These are phyloP conservation scores for Cydia strobilella DNA, from an alignment of 1,140 invertebrate species.

Conservation along the genomic window DNA sequence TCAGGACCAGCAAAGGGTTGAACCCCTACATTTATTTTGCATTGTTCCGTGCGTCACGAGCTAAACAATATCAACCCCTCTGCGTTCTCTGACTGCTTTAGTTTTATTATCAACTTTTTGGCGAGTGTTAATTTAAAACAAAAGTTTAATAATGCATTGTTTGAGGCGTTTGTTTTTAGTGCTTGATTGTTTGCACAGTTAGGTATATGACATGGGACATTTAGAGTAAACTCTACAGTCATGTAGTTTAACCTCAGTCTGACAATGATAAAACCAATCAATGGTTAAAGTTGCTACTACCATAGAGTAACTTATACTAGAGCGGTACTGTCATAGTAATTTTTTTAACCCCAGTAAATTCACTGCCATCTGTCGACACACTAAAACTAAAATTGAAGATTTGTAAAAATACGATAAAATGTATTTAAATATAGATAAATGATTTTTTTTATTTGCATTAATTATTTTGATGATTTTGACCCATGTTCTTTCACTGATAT, in stretches of 20 bases:
- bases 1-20: slow-evolving; percentile 51
- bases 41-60: slow-evolving; percentile 48
- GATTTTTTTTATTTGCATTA: no score
- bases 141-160: slow-evolving; percentile 12
- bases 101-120: slow-evolving; percentile 31
- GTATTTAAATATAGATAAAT: no score
- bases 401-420: no score
- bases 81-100: neutral
- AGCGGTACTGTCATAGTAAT: no score
- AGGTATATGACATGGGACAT: neutral
- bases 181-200: neutral
- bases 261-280: neutral
- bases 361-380: no score
- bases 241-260: neutral
- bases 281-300: neutral
- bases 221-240: neutral
- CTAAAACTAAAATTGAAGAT: no score
- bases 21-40: slow-evolving; percentile 35
- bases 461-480: no score
- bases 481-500: no score
- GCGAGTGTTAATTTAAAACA: slow-evolving; percentile 28
- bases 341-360: no score
- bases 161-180: slow-evolving; percentile 16
- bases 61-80: slow-evolving; percentile 40
- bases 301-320: no score